Evolutionary conservation across 2,113 vertebrate species (phyloP).

Genomic region (Rhea americana): DNA sequence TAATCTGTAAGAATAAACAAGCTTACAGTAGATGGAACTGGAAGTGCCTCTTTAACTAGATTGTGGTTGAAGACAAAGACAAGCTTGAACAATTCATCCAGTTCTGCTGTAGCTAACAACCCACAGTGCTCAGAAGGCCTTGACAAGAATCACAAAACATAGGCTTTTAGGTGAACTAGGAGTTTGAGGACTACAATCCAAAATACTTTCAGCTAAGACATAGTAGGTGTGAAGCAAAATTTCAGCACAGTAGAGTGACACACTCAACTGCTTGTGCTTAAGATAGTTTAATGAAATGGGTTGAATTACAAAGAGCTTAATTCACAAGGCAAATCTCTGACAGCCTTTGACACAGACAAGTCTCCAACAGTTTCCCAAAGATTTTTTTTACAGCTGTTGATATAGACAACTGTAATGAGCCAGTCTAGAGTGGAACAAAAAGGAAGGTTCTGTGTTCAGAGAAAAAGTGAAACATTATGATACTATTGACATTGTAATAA

Average conservation of each 20-base stretch:
- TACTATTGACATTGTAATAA: neutral
- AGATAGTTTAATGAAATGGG: neutral
- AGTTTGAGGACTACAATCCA: neutral
- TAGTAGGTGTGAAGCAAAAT: neutral
- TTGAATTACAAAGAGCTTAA: conserved; percentile 16
- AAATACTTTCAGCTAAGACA: neutral
- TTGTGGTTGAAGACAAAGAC: neutral
- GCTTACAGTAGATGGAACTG: neutral
- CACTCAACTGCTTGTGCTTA: neutral
- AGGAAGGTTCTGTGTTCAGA: conserved; percentile 5
- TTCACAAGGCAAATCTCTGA: neutral
- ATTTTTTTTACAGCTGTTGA: conserved; percentile 7
- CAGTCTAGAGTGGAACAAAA: neutral
- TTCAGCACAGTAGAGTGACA: neutral
- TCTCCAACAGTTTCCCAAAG: neutral
- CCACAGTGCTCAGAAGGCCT: neutral
- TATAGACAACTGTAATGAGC: conserved; percentile 3
- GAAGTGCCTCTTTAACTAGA: neutral
- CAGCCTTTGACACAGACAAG: neutral
- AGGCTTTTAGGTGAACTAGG: neutral
- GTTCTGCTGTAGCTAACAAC: neutral
- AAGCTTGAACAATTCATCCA: neutral
- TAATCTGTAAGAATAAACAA: neutral
- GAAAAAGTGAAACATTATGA: conserved; percentile 18
- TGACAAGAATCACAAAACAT: neutral